Evolutionary conservation across 35 echinoderm and acorn worm species (phyloP), one percentile per base, ranked within the genome.

Genomic region (Chiridota heheva): DNA sequence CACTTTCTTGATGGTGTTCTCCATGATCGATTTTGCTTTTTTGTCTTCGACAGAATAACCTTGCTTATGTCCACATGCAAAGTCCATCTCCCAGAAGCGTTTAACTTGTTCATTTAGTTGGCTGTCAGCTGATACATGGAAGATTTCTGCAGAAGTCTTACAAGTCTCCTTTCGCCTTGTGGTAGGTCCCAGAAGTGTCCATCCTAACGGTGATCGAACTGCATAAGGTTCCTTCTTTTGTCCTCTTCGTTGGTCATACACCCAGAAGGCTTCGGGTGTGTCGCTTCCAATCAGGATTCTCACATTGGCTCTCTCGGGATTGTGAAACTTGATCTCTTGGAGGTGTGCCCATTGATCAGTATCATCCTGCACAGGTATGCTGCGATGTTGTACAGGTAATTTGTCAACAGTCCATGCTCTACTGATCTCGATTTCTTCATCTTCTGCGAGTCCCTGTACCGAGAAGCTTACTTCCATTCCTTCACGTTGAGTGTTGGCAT

Each of bases 231-330:
- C 57, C 58, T 81, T 81, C 20, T 28, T 36, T 6, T 66, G 6
- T 13, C 77, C 77, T 10, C 55, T 31, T 58, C 77, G 30, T 81
- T 81, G 32, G 27, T 81, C 77, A 29, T 30, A 28, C 28, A 81
- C 77, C 77, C 77, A 81, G 41, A 69, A 69, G 4, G 58, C 77
- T 42, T 66, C 77, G n/a, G 77, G 77, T 5, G 39, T 36, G 69
- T 81, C 58, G 22, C 59, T 42, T 13, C 77, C 77, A 20, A 81
- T 81, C 33, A 81, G 77, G 24, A 66, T 12, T 39, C 33, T 81
- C 16, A 81, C 59, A 6, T 15, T 17, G 25, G 48, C 20, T 7
- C 55, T 33, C 5, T 38, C 29, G 3, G 55, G 5, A 5, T 24
- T 7, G 31, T 20, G 72, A 3, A 76, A 31, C 55, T 53, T 17